Base-by-base conservation (phyloP, 2,797 vertebrate genomes). In the Chloroceryle inda region DNA sequence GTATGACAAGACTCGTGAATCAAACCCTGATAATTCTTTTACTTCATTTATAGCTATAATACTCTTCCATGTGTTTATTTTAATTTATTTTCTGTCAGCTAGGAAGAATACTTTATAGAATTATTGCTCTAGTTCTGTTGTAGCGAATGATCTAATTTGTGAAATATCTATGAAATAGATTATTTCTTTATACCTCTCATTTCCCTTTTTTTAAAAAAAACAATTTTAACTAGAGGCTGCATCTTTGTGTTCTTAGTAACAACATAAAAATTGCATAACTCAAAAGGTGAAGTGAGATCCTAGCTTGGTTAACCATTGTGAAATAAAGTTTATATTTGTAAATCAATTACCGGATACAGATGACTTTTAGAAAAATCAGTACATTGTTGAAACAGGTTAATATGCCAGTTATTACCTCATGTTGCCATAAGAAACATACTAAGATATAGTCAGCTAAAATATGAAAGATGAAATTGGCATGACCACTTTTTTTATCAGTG, bases 191-290 rank as follows among this genome's bases (percentile, higher is more conserved):
- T 68, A 76, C 53, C 49, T 69, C 6, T 42, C 68, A 15, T 64
- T 96, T 55, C 91, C 9, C 2, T n/a, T 73, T 76, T 9, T 37
- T 37, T 38, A 38, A 40, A 40, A 47, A 3, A 22, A 47, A 62
- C 40, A 50, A 73, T 13, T 50, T 63, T 86, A 91, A 79, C 10
- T 68, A 80, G 86, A 84, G 33, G 15, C 23, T 63, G 2, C 6
- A 68, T 88, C 31, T 89, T 95, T 92, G 24, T 79, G 68, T 92
- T 79, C 45, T 87, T 84, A 75, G 27, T 33, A 78, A 67, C 80
- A 10, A 95, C 92, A 61, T 86, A 67, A 50, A 95, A 85, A 94
- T 73, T 73, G 5, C 17, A 67, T 89, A 92, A 91, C 23, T 92
- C 50, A 91, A 84, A 96, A 76, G 13, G 2, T 38, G 24, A 91